Percentiles rank a stretch among this genome's conserved stretches.
Evolutionary conservation across 2,113 vertebrate species (phyloP).

Genomic region (Aspidoscelis tigris): DNA sequence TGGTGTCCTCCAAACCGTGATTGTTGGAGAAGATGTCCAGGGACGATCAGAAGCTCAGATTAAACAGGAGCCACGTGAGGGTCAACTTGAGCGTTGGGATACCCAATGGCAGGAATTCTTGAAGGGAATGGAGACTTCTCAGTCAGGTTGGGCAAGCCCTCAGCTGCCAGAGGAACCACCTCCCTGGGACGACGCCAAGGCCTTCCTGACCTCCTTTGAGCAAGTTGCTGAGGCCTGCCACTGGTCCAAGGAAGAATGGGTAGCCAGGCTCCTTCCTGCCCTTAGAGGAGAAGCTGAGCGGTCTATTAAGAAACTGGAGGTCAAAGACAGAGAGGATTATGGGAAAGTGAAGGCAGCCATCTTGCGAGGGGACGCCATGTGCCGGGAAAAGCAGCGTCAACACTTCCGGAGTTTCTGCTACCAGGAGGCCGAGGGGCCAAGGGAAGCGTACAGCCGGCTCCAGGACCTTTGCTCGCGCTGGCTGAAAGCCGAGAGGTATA

Average conservation of each 20-base stretch:
- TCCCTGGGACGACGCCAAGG: conserved; percentile 1
- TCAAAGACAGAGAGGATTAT: conserved; percentile 1
- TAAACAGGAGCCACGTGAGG: neutral
- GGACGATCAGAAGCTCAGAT: neutral
- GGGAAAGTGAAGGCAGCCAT: conserved; percentile 66
- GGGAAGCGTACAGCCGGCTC: conserved; percentile 2
- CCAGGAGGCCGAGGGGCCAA: conserved; percentile 69
- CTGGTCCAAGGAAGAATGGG: conserved; percentile 25
- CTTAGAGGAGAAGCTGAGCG: neutral
- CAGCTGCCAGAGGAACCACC: neutral
- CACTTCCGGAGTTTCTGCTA: conserved; percentile 69
- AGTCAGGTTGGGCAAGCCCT: neutral
- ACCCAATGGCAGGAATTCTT: conserved; percentile 15
- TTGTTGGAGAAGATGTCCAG: neutral
- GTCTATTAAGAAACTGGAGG: neutral
- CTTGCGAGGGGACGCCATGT: conserved; percentile 50
- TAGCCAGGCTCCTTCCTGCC: neutral
- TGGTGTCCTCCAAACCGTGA: neutral
- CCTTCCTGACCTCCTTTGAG: conserved; percentile 17
- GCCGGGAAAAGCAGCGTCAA: conserved; percentile 64
- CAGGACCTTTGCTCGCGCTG: conserved; percentile 6
- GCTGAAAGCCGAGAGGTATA: conserved; percentile 27
- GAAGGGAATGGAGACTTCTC: conserved; percentile 1
- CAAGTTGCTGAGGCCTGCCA: conserved; percentile 13
- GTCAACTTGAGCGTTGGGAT: conserved; percentile 10